Conservation (phyloP, 2,888 invertebrate species). For the Zele albiditarsus region DNA sequence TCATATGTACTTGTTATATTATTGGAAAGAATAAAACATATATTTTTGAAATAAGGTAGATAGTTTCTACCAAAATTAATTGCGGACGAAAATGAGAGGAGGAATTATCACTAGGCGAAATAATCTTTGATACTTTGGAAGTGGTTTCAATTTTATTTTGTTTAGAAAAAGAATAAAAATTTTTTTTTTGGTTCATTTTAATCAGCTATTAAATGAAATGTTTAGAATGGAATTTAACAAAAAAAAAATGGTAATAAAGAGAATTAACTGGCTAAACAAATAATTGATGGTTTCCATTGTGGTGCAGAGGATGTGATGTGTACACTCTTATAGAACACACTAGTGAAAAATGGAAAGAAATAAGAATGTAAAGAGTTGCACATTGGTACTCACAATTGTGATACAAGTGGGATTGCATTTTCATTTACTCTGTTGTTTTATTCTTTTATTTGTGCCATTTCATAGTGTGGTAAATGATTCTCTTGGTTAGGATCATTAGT, state of each 20-base stretch:
- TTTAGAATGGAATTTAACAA: background rate
- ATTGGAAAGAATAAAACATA: too few species aligned
- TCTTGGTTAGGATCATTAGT: slow-evolving; percentile 30
- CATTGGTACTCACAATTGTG: background rate
- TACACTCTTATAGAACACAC: too few species aligned
- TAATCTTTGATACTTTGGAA: too few species aligned
- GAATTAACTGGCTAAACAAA: background rate
- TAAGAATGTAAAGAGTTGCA: background rate
- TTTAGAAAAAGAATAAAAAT: too few species aligned
- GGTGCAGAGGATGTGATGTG: too few species aligned
- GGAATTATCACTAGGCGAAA: too few species aligned
- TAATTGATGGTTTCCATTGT: too few species aligned
- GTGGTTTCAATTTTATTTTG: too few species aligned
- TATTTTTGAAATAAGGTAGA: too few species aligned
- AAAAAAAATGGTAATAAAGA: background rate
- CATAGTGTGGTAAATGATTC: slow-evolving; percentile 10
- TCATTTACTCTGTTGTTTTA: background rate
- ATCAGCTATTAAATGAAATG: background rate
- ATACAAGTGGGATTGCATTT: background rate
- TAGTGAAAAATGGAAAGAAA: background rate
- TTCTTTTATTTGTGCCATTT: background rate
- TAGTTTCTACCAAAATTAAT: too few species aligned
- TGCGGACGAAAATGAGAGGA: too few species aligned
- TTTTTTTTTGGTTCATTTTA: background rate
- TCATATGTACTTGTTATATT: too few species aligned